Base-by-base conservation (phyloP, 2,888 invertebrate species). In the Limnephilus marmoratus region DNA sequence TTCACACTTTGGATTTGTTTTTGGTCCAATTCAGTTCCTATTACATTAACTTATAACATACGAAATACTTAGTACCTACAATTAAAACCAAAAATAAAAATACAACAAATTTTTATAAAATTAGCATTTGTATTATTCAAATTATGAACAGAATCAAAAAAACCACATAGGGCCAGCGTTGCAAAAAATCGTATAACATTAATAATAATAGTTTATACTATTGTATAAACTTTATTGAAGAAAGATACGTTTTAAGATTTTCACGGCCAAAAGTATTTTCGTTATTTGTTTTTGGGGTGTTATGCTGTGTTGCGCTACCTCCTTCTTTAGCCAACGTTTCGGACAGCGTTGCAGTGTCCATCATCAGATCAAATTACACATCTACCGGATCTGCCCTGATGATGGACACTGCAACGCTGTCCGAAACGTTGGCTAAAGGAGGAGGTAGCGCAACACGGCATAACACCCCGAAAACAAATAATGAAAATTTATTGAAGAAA, bases 121-220 rank as follows among this genome's bases (percentile, higher is more conserved):
- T 53, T 91, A 85, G 81, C 29, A 41, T 90, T 12, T 81, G 90
- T 90, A 90, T 45, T 45, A 45, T 81, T 90, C 68, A 90, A 87
- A 87, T 49, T 87, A 18, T 34, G 31, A 87, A 53, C 87, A 87
- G 87, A 86, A 68, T 53, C 31, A 87, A 68, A 87, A 68, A 87
- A 85, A 85, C 85, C 68, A 68, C 31, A 68, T 24, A 7, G 68
- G 68, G 68, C 24, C 31, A 37, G 81, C 41, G 29, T 45, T 90
- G 37, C 41, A 90, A 90, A 81, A 90, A 85, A 49, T 29, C 29
- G 85, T 82, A 53, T 87, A 87, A 87, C 68, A 68, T 87, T 53
- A 87, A 87, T 53, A 87, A 86, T 24, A 45, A 53, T 87, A 68
- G 4, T 29, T 31, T 34, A 31, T 53, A 41, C 7, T 41, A 41